Base-by-base conservation (phyloP, 2,113 vertebrate species). In the Phodopus roborovskii region DNA sequence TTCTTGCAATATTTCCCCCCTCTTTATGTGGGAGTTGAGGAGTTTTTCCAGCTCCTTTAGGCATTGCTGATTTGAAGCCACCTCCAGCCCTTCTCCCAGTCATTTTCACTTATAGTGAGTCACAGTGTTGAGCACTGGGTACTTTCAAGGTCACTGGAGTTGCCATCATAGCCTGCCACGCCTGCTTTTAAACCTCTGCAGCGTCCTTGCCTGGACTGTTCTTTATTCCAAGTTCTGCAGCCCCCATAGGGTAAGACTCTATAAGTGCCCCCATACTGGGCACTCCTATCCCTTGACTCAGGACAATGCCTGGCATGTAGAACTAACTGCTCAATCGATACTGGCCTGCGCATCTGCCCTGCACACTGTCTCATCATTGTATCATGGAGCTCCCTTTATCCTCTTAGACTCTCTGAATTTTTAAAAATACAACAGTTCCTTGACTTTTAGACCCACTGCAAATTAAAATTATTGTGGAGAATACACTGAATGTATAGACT, bases 81-180 rank as follows among this genome's bases (percentile, higher is more conserved):
- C 11, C n/a, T 81, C 75, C 5, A 11, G n/a, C 58, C 11, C 11
- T 1, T 85, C 70, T 48, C n/a, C 71, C 22, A 19, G 7, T 71
- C n/a, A 17, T 68, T 60, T 50, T 90, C 62, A 33, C 39, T 8
- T 58, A 17, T 15, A 10, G n/a, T 13, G 70, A 50, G 39, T 91
- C 53, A 11, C 9, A 20, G 12, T 3, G 5, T 15, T 42, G 73
- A 78, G n/a, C 50, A 62, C 9, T 26, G 7, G 82, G 73, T 56
- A 1, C 4, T 53, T 58, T 48, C 84, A 36, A 42, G 56, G 62
- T 50, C 33, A 53, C 28, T 1, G 62, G n/a, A 26, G n/a, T 13
- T 6, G 11, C 17, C 39, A 0, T 5, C 4, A 0, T 3, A 16
- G 58, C 2, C 22, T 19, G 28, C 39, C 5, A 4, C 33, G 75